These are phyloP conservation scores for Proisotoma minuta DNA, from an alignment of 2,888 invertebrate species.

Conservation along the genomic window DNA sequence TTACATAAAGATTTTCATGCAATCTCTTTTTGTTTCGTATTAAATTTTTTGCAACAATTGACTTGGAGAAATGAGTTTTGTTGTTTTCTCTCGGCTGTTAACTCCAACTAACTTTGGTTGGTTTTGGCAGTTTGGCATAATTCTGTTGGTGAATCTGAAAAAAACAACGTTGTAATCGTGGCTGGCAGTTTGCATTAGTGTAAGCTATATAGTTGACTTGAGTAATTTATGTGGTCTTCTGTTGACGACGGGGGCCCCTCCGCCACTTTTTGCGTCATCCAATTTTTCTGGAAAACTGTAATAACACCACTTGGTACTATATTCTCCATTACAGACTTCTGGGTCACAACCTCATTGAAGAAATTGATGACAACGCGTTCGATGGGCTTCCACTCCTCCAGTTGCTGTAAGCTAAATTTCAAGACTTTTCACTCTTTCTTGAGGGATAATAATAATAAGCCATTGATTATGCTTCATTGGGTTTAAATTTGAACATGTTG, in stretches of 20 bases:
- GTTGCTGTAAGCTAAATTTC: constrained; percentile 71
- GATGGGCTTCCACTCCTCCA: constrained; percentile 69
- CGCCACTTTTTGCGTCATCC: constrained; percentile 5
- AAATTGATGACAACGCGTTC: constrained; percentile 74
- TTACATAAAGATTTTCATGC: too few relatives aligned
- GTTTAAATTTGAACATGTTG: constrained; percentile 16
- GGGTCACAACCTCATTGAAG: constrained; percentile 75
- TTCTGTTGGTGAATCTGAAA: too few relatives aligned
- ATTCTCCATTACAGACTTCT: constrained; percentile 58
- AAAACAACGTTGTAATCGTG: neutral
- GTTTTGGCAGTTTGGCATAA: neutral
- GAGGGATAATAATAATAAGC: too few relatives aligned
- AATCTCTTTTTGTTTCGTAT: neutral
- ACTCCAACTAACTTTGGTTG: neutral
- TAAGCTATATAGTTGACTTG: neutral
- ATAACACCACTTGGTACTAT: neutral
- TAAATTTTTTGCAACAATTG: neutral
- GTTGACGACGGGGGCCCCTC: constrained; percentile 6
- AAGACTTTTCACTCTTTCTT: too few relatives aligned
- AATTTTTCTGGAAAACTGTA: too few relatives aligned
- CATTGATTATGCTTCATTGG: neutral
- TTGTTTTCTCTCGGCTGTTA: neutral
- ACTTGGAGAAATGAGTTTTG: neutral
- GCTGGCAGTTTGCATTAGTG: neutral
- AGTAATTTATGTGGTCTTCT: constrained; percentile 10